Base-by-base conservation (phyloP, 2,888 invertebrate genomes). In the Phyto melanocephala region DNA sequence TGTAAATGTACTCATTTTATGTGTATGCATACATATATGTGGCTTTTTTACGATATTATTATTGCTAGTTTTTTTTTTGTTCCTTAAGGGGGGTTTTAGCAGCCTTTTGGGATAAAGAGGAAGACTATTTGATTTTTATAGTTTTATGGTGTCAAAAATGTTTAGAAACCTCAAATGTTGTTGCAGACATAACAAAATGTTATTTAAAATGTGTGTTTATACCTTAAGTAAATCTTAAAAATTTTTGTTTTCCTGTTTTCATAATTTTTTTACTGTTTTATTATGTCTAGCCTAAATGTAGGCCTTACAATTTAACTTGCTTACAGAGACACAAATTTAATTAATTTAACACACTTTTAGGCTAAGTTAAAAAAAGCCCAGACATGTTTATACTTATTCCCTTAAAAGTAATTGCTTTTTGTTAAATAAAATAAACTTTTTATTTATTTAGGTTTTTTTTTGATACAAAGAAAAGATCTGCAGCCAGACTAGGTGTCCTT, bases 401-500 rank as follows among this genome's bases (percentile, higher is more conserved):
- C 45, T 24, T 42, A 45, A 80, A 67, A 62, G 33, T 76, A 77
- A 77, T 77, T 77, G 62, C 77, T 71, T 80, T 76, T 65, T 17
- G 22, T 22, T 45, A 68, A 42, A 70, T 20, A 37, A 67, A 42
- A 54, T 37, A 37, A 8, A 15, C 40, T 20, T 20, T 50, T 3
- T 10, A 22, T 20, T 42, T 54, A 20, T 42, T 40, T 42, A 35
- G 17, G 35, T 4, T 17, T 0, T 62, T 68, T 28, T 60, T 67
- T 58, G 17, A 24, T 7, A 56, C 50, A 52, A 20, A 24, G 10
- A 45, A 60, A 52, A 20, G 72, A 33, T 74, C 28, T n/a, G 77
- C 63, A 77, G 71, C 58, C 84, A 85, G 85, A 85, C 85, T 67
- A 67, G 78, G 79, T 85, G 85, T 84, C 84, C 85, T 85, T 81